Conservation (phyloP, 2,113 vertebrate genomes). For the Tragelaphus strepsiceros region DNA sequence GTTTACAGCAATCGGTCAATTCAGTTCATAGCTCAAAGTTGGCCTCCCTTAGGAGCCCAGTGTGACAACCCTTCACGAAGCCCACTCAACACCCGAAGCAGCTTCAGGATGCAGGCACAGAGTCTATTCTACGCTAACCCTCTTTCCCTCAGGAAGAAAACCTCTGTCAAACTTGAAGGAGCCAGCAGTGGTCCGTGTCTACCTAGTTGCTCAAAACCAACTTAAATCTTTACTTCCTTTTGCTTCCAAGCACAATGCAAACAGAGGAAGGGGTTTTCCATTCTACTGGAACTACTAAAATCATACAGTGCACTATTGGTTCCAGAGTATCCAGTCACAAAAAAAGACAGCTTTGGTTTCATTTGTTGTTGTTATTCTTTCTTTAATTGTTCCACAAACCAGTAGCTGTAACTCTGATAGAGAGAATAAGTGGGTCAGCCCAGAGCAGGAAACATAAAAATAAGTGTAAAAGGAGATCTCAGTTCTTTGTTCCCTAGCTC, state of each 20-base stretch:
- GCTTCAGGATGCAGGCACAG: not conserved
- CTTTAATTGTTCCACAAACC: not conserved
- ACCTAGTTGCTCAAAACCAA: not conserved
- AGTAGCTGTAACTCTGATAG: not conserved
- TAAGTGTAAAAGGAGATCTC: not conserved
- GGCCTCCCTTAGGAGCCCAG: not conserved
- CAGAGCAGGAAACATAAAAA: not conserved
- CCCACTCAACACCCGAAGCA: not conserved
- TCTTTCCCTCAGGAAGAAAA: not conserved
- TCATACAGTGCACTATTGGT: not conserved
- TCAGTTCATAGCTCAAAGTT: fast-evolving
- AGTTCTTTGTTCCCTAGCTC: not conserved
- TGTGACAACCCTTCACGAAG: not conserved
- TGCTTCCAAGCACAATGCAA: not conserved
- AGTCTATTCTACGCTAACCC: not conserved
- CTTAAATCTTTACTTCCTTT: not conserved
- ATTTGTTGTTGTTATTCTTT: not conserved
- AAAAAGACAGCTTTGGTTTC: not conserved
- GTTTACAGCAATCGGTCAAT: not conserved
- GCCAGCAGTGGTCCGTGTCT: not conserved
- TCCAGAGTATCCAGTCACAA: not conserved
- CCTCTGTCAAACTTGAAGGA: not conserved
- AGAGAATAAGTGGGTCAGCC: not conserved
- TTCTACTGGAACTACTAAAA: not conserved
- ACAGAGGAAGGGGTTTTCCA: not conserved